These are phyloP conservation scores for Drosophila paramelanica DNA, from an alignment of 2,888 invertebrate genomes.

Conservation along the genomic window DNA sequence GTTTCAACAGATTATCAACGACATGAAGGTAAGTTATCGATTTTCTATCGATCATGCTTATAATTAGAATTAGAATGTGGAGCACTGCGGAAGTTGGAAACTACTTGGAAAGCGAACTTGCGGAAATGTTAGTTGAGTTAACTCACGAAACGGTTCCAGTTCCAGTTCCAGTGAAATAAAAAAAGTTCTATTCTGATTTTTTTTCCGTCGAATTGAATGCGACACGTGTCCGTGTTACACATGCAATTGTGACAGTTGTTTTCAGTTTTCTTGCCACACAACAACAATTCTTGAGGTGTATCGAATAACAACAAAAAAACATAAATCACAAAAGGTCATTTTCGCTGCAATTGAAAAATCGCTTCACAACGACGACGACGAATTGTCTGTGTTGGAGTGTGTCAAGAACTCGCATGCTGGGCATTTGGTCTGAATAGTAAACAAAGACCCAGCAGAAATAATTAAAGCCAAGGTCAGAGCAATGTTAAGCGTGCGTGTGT, in stretches of 20 bases:
- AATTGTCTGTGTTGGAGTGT: conserved; percentile 42
- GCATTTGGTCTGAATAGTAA: conserved; percentile 41
- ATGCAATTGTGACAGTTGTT: conserved; percentile 21
- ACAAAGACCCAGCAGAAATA: conserved; percentile 44
- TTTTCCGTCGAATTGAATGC: conserved; percentile 22
- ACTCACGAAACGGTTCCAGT: conserved; percentile 34
- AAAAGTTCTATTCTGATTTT: conserved; percentile 38
- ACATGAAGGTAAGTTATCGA: conserved; percentile 94
- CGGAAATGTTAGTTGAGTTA: conserved; percentile 29
- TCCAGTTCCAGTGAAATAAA: conserved; percentile 29
- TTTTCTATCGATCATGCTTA: neutral
- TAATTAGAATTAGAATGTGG: neutral
- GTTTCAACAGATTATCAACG: conserved; percentile 97
- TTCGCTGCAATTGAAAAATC: conserved; percentile 10
- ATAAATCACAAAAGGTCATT: conserved; percentile 32
- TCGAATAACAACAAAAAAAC: conserved; percentile 21
- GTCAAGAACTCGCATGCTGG: conserved; percentile 66
- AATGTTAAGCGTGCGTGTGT: conserved; percentile 20
- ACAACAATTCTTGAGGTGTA: conserved; percentile 14
- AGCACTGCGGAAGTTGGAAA: conserved; percentile 30
- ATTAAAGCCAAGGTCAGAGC: conserved; percentile 69
- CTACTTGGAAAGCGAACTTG: conserved; percentile 18
- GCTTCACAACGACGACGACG: conserved; percentile 4
- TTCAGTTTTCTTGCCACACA: conserved; percentile 1
- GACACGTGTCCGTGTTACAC: conserved; percentile 39